Conservation (phyloP, 2,113 vertebrate species). For the Garra rufa region DNA sequence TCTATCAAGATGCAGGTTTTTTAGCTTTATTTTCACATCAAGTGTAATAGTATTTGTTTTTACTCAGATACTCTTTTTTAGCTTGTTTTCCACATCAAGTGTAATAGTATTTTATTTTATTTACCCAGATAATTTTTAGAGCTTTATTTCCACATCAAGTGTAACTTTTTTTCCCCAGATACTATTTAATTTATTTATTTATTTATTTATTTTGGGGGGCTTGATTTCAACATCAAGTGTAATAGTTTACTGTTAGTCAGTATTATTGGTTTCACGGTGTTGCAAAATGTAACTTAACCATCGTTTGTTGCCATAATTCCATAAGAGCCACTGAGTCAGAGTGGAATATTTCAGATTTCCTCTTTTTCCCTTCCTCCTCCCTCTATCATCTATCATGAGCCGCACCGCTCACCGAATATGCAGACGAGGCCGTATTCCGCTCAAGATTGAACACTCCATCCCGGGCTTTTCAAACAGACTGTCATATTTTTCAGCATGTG, state of each 20-base stretch:
- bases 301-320: not conserved
- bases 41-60: too few relatives aligned
- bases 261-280: not conserved
- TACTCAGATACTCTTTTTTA: too few relatives aligned
- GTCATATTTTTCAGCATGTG: conserved; percentile 41
- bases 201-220: too few relatives aligned
- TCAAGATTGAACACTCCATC: conserved; percentile 24
- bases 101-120: too few relatives aligned
- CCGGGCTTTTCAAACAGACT: conserved; percentile 27
- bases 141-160: too few relatives aligned
- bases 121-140: too few relatives aligned
- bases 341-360: not conserved
- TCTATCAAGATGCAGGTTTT: too few relatives aligned
- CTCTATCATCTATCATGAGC: conserved; percentile 5
- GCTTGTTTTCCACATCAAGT: too few relatives aligned
- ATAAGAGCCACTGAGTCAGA: not conserved
- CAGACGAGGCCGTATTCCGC: not conserved
- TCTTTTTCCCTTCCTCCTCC: not conserved
- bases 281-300: not conserved
- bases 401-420: not conserved
- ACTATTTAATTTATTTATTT: too few relatives aligned
- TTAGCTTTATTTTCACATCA: too few relatives aligned
- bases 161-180: too few relatives aligned
- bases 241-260: not conserved
- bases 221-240: not conserved